These are phyloP conservation scores for Brassicogethes aeneus DNA, from an alignment of 2,888 invertebrate genomes.

Conservation along the genomic window DNA sequence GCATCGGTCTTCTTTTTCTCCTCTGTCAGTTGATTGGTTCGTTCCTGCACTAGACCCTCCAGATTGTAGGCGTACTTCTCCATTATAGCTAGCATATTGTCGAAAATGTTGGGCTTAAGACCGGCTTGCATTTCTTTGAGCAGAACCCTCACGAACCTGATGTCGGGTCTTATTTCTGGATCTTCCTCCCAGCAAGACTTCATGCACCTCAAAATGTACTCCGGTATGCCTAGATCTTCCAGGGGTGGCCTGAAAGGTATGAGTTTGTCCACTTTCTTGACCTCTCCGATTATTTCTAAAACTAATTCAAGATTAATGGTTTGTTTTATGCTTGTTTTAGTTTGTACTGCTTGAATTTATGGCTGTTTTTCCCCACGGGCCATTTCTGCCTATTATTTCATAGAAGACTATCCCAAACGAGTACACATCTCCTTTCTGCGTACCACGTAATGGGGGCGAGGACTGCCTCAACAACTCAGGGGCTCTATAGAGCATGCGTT, in stretches of 20 bases:
- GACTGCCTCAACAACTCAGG: conserved; percentile 63
- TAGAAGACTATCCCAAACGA: conserved; percentile 78
- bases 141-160: conserved; percentile 62
- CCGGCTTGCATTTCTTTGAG: conserved; percentile 76
- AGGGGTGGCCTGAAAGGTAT: conserved; percentile 58
- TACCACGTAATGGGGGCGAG: conserved; percentile 54
- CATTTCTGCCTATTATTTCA: conserved; percentile 71
- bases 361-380: conserved; percentile 68
- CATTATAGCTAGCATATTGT: conserved; percentile 86
- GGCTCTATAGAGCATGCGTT: conserved; percentile 61
- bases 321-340: background rate
- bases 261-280: conserved; percentile 31
- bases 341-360: conserved; percentile 19
- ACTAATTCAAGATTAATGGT: conserved; percentile 1
- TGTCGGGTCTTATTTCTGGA: conserved; percentile 68
- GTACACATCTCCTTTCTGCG: conserved; percentile 78
- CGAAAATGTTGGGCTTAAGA: conserved; percentile 76
- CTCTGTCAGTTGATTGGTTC: conserved; percentile 69
- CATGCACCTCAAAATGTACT: conserved; percentile 65
- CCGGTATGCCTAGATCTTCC: conserved; percentile 56
- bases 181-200: conserved; percentile 76
- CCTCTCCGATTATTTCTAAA: conserved; percentile 41
- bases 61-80: conserved; percentile 84
- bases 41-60: conserved; percentile 73
- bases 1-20: conserved; percentile 83